Base-by-base conservation (phyloP, 2,888 invertebrate species). In the Drosophila birchii region DNA sequence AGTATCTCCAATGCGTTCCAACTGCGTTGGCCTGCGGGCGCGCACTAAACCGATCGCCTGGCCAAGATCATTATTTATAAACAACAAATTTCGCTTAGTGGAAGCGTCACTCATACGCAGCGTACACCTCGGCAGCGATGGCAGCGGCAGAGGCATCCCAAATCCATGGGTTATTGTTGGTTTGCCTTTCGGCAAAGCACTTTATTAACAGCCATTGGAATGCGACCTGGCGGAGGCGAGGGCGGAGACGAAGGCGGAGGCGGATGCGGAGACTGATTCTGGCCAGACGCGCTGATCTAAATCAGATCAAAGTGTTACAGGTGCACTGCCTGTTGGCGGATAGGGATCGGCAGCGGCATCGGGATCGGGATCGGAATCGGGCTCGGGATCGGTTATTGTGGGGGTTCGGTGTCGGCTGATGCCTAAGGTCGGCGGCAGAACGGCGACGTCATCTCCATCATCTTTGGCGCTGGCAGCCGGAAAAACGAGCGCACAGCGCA, bases 1-100 rank as follows among this genome's bases (percentile, higher is more conserved):
- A 34, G 51, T 53, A 56, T 69, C 55, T 56, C 29, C 68, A 79
- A 54, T 80, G 73, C 75, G 78, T 76, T 76, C 83, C 76, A 81
- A 70, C 78, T 85, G 81, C 84, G 75, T 83, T 86, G 83, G 88
- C 76, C 70, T 67, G 74, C 88, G 83, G 78, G 75, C 79, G 81
- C 84, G 84, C 89, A 91, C 91, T 91, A 91, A 92, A 89, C 86
- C 80, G 83, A 79, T 86, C 83, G 88, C 87, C 89, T 86, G 86
- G 88, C 81, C 82, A 90, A 90, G 90, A 91, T 91, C 90, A 91
- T 90, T 92, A 91, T 91, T 91, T 91, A 91, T 91, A 91, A 91
- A 78, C 78, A 80, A 81, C 81, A 81, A 80, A 86, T 72, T 82
- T 69, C 77, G 78, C 76, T 80, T 80, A 78, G 79, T 86, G 82